Conservation (phyloP, 2,888 invertebrate species). For the Chaitophorus viminalis region DNA sequence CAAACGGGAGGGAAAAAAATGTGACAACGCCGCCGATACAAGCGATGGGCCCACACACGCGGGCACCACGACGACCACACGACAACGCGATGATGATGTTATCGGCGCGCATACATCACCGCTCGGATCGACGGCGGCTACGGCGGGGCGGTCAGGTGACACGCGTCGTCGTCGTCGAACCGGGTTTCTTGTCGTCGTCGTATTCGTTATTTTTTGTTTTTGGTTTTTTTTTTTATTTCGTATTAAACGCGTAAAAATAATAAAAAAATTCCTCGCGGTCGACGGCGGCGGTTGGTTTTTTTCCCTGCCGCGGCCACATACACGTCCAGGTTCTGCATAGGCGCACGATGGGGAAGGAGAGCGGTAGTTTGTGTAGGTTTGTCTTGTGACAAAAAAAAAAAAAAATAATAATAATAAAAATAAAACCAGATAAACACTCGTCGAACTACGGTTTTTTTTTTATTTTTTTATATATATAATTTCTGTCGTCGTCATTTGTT, state of each 20-base stretch:
- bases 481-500: slow-evolving; percentile 42
- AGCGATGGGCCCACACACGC: slow-evolving; percentile 46
- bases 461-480: background rate
- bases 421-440: slow-evolving; percentile 42
- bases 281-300: background rate
- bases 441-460: slow-evolving; percentile 9
- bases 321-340: background rate
- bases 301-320: background rate
- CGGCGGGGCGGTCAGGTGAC: slow-evolving; percentile 24
- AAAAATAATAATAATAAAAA: too few species aligned
- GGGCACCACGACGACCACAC: slow-evolving; percentile 12
- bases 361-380: background rate
- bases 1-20: background rate
- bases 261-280: slow-evolving; percentile 46
- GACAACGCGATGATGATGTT: slow-evolving; percentile 45
- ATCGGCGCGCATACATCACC: slow-evolving; percentile 52
- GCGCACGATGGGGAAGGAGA: background rate
- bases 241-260: slow-evolving; percentile 35
- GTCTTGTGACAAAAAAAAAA: background rate
- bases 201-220: slow-evolving; percentile 7
- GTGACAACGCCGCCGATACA: slow-evolving; percentile 3
- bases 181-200: slow-evolving; percentile 43
- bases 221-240: background rate
- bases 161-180: slow-evolving; percentile 46
- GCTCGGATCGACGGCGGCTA: background rate